phyloP scores from a whole-genome alignment of 2,888 invertebrate genomes.

The Alcis repandata region DNA sequence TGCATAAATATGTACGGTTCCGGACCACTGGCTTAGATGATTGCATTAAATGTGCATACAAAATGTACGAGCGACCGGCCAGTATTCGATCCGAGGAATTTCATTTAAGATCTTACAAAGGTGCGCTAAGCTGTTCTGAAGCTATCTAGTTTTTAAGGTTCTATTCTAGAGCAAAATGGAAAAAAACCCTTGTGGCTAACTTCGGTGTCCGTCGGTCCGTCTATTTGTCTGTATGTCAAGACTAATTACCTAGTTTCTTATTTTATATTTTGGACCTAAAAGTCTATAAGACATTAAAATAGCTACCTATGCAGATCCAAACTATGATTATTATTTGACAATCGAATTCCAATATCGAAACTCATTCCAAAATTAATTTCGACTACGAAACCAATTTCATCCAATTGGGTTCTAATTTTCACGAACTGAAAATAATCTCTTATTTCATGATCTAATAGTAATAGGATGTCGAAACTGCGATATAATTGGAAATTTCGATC shows the following conservation, averaged over 20 bases:
- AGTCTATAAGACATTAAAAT: too few relatives aligned
- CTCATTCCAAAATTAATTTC: conserved; percentile 55
- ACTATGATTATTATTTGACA: conserved; percentile 48
- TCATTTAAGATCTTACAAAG: conserved; percentile 42
- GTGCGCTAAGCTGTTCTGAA: conserved; percentile 1
- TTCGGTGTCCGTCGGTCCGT: too few relatives aligned
- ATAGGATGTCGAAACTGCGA: conserved; percentile 4
- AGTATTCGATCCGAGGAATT: conserved; percentile 60
- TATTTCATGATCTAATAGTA: conserved; percentile 39
- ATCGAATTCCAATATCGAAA: conserved; percentile 43
- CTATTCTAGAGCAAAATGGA: too few relatives aligned
- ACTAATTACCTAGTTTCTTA: too few relatives aligned
- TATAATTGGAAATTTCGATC: conserved; percentile 23
- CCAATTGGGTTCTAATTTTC: conserved; percentile 51
- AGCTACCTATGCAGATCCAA: too few relatives aligned
- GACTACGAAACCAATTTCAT: conserved; percentile 45
- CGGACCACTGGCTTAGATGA: conserved; percentile 73
- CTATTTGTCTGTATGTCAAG: too few relatives aligned
- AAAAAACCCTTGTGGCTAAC: too few relatives aligned
- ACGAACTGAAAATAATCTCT: conserved; percentile 43
- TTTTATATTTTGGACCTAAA: too few relatives aligned
- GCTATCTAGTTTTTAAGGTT: background rate
- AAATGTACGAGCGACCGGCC: conserved; percentile 55
- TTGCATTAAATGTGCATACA: conserved; percentile 73
- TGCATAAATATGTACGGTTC: conserved; percentile 75